Percentiles rank a stretch among this genome's conserved stretches.
phyloP scores from a whole-genome alignment of 2,113 vertebrate species.

The Plecturocebus donacophilus region DNA sequence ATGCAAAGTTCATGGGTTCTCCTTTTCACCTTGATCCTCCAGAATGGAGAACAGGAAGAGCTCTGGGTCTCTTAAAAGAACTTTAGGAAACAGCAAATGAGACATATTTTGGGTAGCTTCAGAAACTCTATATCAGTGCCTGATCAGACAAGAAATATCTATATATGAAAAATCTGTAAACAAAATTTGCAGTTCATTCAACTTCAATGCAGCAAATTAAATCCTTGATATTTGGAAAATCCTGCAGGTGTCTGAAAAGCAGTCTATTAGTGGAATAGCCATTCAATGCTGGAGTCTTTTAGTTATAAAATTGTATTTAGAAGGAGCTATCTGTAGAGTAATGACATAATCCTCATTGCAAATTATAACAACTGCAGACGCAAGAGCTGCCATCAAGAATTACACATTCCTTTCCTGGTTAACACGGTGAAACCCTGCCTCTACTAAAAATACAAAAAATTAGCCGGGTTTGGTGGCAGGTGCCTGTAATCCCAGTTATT shows the following conservation, averaged over 20 bases:
- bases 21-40: neutral
- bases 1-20: neutral
- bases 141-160: neutral
- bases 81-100: neutral
- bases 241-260: neutral
- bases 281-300: neutral
- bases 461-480: too few relatives aligned
- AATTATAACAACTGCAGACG: neutral
- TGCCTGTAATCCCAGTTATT: too few relatives aligned
- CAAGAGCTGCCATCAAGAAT: neutral
- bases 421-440: too few relatives aligned
- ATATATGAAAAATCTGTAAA: neutral
- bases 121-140: neutral
- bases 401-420: neutral
- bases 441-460: too few relatives aligned
- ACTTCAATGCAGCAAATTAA: neutral
- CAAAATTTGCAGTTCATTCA: neutral
- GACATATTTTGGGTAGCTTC: neutral
- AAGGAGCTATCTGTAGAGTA: neutral
- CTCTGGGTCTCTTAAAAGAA: neutral
- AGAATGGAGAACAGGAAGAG: too few relatives aligned
- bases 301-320: neutral
- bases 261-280: neutral
- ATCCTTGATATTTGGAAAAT: slow-evolving; percentile 16
- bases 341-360: neutral